Conservation (phyloP, 1,140 invertebrate genomes). For the Delia radicum region DNA sequence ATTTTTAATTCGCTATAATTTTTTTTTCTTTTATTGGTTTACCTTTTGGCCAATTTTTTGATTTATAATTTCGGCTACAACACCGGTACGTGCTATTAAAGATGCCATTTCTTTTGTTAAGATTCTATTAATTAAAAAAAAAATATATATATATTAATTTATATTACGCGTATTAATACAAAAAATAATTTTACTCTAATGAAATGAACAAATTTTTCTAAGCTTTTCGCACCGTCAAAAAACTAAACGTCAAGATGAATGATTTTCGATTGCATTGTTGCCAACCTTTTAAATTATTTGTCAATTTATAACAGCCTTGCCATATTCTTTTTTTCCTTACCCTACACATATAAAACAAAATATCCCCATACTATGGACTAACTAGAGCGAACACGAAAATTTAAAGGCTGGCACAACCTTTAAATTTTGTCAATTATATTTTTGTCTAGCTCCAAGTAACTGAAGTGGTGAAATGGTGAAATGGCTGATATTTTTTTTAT, state of each 20-base stretch:
- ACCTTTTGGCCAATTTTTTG: constrained; percentile 43
- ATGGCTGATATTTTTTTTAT: no score
- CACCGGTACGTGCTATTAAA: constrained; percentile 44
- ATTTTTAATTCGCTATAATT: constrained; percentile 14
- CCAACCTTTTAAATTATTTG: no score
- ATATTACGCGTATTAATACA: not conserved
- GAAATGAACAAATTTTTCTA: not conserved
- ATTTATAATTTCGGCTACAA: constrained; percentile 41
- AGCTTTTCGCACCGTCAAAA: constrained; percentile 6
- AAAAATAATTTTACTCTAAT: not conserved
- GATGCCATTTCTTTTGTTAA: constrained; percentile 44
- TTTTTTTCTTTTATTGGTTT: constrained; percentile 13
- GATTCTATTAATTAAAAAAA: constrained; percentile 9
- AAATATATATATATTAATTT: constrained; percentile 1
- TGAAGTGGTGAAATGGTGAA: no score
- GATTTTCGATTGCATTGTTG: constrained; percentile 16
- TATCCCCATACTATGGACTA: no score
- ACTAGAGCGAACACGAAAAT: no score
- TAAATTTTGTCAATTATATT: no score
- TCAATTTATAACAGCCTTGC: no score
- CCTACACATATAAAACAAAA: no score
- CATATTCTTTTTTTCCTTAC: no score
- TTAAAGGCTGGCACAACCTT: no score
- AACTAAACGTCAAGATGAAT: constrained; percentile 19
- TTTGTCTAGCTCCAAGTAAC: no score